Base-by-base conservation (phyloP, 2,888 invertebrate species). In the Thera obeliscata region DNA sequence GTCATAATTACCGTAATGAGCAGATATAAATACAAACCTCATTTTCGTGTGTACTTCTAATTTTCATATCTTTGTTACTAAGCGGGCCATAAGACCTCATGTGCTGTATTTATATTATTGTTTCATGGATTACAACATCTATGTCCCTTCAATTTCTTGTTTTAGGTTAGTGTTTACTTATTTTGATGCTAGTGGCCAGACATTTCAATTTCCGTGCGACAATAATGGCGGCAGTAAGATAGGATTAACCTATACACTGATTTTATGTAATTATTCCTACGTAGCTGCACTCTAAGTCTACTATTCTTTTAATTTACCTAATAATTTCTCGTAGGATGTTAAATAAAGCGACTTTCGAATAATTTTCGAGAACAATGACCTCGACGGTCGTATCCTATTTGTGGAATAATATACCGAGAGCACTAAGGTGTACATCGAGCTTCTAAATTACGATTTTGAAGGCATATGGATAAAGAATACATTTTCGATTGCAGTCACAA, bases 161-260 rank as follows among this genome's bases (percentile, higher is more conserved):
- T 85, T 78, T 84, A 85, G 82, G 84, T 85, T 88, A 87, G 82
- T 93, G 93, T 93, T 93, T 93, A 93, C 93, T 85, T 90, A 90
- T 86, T 90, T 88, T 90, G 90, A 91, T 93, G 93, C 92, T 92
- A 87, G 84, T 83, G 81, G 73, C 68, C 81, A 90, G 90, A 91
- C 92, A 89, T 91, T 90, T 89, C 90, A 87, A 85, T 90, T 88
- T 93, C 89, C 89, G 89, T 92, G 88, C 88, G 84, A 91, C 92
- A 91, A 89, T 93, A 93, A 93, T 93, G 93, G 93, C 93, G 93
- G 93, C 93, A 93, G 91, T 22, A 22, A n/a, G n/a, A n/a, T 89
- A 74, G 84, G 82, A 90, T 90, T 93, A 93, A 93, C 93, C 93
- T 93, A 93, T 91, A 86, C 86, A 82, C 80, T 78, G 85, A 87